phyloP scores from a whole-genome alignment of 2,113 vertebrate genomes.

The Silurus asotus region DNA sequence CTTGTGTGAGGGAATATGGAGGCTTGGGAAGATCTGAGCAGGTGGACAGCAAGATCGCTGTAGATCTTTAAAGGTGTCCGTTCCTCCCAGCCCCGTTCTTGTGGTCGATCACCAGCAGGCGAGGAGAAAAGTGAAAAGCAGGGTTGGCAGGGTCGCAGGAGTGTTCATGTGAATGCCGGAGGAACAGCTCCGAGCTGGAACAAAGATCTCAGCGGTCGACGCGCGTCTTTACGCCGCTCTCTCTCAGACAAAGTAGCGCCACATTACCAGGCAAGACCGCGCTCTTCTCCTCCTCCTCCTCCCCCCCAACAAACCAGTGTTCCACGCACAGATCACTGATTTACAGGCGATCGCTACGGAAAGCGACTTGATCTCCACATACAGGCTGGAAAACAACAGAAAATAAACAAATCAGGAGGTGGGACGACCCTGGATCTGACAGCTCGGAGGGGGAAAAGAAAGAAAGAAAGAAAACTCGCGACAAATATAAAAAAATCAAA shows the following conservation, averaged over 20 bases:
- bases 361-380: not conserved
- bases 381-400: not conserved
- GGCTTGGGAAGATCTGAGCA: slow-evolving; percentile 60
- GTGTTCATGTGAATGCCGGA: not conserved
- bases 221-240: too few species aligned
- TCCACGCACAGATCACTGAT: not conserved
- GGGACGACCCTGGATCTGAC: not conserved
- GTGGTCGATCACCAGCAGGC: not conserved
- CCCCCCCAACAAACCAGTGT: too few species aligned
- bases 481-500: not conserved
- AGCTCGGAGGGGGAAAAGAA: not conserved
- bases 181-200: not conserved
- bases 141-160: not conserved
- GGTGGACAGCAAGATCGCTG: slow-evolving; percentile 49
- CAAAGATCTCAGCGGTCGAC: not conserved
- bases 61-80: not conserved
- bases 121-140: not conserved
- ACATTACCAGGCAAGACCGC: not conserved
- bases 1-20: slow-evolving; percentile 46
- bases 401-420: not conserved
- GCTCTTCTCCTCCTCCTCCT: too few species aligned
- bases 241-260: not conserved
- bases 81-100: slow-evolving; percentile 2
- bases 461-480: not conserved
- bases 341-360: not conserved